Conservation (phyloP, 2,113 vertebrate genomes). For the Trematocara macrostoma region DNA sequence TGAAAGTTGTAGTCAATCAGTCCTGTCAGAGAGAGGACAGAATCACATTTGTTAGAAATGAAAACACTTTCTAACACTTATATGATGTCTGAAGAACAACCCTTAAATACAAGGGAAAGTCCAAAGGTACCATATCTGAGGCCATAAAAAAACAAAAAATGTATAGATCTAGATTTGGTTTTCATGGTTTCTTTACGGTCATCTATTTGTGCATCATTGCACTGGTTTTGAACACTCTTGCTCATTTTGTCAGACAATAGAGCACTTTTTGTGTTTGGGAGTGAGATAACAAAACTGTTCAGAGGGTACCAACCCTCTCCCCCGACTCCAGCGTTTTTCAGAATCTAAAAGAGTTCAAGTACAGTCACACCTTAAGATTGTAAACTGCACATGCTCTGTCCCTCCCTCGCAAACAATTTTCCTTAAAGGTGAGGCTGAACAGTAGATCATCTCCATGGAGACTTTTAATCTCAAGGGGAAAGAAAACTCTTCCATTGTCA, state of each 20-base stretch:
- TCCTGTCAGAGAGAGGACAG: constrained; percentile 65
- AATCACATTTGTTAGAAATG: not conserved
- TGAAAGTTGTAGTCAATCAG: constrained; percentile 98
- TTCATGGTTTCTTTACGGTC: not conserved
- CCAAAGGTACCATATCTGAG: not conserved
- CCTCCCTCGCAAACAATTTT: not conserved
- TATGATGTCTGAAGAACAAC: not conserved
- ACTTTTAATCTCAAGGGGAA: not conserved
- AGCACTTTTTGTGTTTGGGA: not conserved
- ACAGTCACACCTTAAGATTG: not conserved
- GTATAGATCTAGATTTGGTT: not conserved
- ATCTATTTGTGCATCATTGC: not conserved
- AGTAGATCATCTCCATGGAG: not conserved
- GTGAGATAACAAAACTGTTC: not conserved
- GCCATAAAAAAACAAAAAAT: not conserved
- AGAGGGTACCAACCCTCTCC: not conserved
- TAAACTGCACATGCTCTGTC: not conserved
- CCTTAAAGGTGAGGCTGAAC: not conserved
- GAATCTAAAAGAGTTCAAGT: not conserved
- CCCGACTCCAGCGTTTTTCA: not conserved
- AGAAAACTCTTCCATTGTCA: not conserved
- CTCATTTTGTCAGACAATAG: not conserved
- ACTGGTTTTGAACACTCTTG: not conserved
- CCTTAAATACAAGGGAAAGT: not conserved
- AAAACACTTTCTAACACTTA: not conserved